Evolutionary conservation across 2,113 vertebrate species (phyloP), one percentile per base, ranked within the genome.

Genomic region (Anser cygnoides): DNA sequence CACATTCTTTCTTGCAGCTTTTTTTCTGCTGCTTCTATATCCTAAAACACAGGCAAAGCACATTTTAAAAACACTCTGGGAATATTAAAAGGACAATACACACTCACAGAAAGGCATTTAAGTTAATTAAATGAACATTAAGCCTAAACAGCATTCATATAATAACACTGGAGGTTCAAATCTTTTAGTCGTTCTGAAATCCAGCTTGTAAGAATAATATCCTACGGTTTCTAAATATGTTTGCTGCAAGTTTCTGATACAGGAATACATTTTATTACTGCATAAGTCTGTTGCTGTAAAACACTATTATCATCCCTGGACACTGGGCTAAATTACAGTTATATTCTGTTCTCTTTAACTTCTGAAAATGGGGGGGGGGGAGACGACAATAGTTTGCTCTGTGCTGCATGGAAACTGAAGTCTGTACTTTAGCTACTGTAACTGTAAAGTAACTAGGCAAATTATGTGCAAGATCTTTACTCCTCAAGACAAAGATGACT

Each of bases 1-100:
- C 58, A n/a, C 11, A 44, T 57, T 91, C 91, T 96, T 78, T 90
- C 97, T 84, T 95, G 97, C 63, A 99, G 94, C 84, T 83, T 97
- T 83, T 98, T 97, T 93, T 98, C 98, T 84, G 98, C 92, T 91
- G 92, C 94, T 94, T 98, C 97, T 83, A 99, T 93, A 95, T 99
- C 98, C 99, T 99, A 94, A 46, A 97, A 97, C 59, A 96, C 74
- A 97, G 79, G 78, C 52, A 95, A 95, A 88, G 21, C 21, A 85
- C 35, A 90, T 89, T 93, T 96, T 73, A 76, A 88, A 93, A 92
- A 66, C 75, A 90, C 46, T 89, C 20, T 22, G 28, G 10, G 12
- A 77, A 88, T 35, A 88, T 46, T 43, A 90, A 90, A 87, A 85
- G 33, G 28, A 87, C 92, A 91, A 85, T 3, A 23, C 4, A 84